phyloP scores from a whole-genome alignment of 2,113 vertebrate genomes.

The Rhinichthys klamathensis region DNA sequence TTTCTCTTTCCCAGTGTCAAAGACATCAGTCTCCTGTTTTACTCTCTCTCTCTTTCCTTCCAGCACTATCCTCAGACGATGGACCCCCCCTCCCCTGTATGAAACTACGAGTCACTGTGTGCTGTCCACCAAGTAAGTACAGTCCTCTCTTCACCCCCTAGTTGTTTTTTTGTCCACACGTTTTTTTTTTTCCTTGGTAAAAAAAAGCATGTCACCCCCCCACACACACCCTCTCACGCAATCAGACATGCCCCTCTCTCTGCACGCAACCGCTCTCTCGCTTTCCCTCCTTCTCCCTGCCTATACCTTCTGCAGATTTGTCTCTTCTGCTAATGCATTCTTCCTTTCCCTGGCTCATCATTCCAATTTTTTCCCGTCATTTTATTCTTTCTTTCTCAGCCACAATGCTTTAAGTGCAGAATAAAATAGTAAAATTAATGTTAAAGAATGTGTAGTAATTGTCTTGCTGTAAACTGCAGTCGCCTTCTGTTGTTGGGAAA shows the following conservation, averaged over 20 bases:
- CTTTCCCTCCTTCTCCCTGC: conserved; percentile 17
- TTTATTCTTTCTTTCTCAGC: conserved; percentile 23
- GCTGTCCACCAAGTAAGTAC: conserved; percentile 76
- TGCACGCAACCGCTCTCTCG: conserved; percentile 49
- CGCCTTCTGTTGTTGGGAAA: neutral
- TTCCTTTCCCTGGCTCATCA: neutral
- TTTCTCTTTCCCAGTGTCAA: conserved; percentile 26
- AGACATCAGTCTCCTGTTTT: conserved; percentile 24
- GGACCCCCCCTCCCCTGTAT: conserved; percentile 77
- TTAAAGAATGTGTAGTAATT: neutral
- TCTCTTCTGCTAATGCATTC: conserved; percentile 11
- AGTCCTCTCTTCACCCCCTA: conserved; percentile 61
- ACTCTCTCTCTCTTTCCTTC: conserved; percentile 46
- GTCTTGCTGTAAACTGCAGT: neutral
- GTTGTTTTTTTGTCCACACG: conserved; percentile 43
- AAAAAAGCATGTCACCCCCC: conserved; percentile 34
- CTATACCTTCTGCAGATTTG: neutral
- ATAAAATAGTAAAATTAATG: neutral
- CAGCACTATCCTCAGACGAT: conserved; percentile 76
- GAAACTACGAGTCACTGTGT: conserved; percentile 78
- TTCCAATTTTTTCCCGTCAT: neutral
- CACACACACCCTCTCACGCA: conserved; percentile 38
- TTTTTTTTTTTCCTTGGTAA: conserved; percentile 45
- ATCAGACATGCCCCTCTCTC: conserved; percentile 58
- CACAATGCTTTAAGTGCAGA: neutral